Conservation (phyloP, 2,113 vertebrate species). For the Manacus vitellinus region DNA sequence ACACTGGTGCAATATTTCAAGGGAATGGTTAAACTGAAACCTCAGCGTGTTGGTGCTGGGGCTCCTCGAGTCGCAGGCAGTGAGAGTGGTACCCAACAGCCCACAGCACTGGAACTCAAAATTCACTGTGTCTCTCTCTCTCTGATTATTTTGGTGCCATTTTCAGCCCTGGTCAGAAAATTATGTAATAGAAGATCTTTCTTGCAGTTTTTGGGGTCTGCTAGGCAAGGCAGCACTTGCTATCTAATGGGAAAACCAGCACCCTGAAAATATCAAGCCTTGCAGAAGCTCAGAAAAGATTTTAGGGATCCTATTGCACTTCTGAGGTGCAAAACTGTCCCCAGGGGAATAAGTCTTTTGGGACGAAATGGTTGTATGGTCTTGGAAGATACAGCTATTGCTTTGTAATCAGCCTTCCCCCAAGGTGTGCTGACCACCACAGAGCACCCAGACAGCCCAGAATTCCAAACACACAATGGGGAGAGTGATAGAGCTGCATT, state of each 20-base stretch:
- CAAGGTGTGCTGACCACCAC: no score
- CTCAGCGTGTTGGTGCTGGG: background rate
- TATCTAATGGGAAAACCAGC: background rate
- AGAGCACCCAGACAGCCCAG: background rate
- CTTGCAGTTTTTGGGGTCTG: background rate
- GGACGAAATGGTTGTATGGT: accelerated
- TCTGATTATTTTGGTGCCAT: background rate
- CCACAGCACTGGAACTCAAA: background rate
- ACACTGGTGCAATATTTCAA: background rate
- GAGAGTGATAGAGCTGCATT: background rate
- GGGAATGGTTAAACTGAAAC: background rate
- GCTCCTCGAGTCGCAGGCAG: background rate
- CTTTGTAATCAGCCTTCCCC: background rate
- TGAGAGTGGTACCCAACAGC: background rate
- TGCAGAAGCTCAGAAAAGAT: accelerated
- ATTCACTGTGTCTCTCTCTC: background rate
- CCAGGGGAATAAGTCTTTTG: background rate
- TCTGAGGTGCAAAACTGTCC: background rate
- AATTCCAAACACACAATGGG: accelerated
- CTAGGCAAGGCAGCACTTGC: accelerated
- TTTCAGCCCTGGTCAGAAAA: background rate
- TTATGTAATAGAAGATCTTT: accelerated
- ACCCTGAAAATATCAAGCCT: background rate
- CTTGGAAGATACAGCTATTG: background rate
- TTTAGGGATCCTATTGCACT: background rate